These are phyloP conservation scores for Mionectes olivaceus DNA, from an alignment of 2,797 vertebrate species.

Conservation along the genomic window DNA sequence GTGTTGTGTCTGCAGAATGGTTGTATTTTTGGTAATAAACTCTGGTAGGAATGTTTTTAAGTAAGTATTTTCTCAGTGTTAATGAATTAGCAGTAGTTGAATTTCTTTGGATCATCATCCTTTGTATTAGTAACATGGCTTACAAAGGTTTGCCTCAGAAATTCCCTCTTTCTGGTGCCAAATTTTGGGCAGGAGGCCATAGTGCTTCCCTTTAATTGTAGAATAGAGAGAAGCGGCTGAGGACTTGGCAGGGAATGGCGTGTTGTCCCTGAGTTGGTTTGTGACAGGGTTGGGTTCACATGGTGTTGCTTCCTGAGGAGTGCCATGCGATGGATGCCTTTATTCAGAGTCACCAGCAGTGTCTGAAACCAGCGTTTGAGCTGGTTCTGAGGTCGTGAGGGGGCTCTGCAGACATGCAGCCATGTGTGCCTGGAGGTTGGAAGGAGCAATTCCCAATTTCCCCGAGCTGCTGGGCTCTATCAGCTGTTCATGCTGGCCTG, in stretches of 20 bases:
- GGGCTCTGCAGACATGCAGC: background rate
- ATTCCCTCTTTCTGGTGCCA: background rate
- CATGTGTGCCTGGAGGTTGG: background rate
- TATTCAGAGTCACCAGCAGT: background rate
- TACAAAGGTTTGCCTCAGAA: background rate
- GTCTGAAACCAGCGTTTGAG: accelerated
- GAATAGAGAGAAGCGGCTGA: background rate
- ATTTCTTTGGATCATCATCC: background rate
- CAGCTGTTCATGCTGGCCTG: background rate
- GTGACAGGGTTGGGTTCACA: background rate
- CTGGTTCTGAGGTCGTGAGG: background rate
- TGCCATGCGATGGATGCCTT: accelerated
- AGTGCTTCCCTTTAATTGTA: background rate
- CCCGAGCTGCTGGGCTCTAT: background rate
- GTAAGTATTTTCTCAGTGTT: background rate
- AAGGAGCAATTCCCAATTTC: background rate
- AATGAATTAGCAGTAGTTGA: background rate
- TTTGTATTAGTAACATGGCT: background rate
- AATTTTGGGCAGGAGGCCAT: background rate
- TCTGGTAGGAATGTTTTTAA: background rate
- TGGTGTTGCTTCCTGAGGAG: background rate
- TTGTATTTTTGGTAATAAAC: background rate
- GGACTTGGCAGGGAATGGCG: background rate
- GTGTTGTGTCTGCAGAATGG: background rate
- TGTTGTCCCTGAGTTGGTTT: background rate